These are phyloP conservation scores for Caenorhabditis tropicalis DNA, from an alignment of 1,140 invertebrate genomes.

Conservation along the genomic window DNA sequence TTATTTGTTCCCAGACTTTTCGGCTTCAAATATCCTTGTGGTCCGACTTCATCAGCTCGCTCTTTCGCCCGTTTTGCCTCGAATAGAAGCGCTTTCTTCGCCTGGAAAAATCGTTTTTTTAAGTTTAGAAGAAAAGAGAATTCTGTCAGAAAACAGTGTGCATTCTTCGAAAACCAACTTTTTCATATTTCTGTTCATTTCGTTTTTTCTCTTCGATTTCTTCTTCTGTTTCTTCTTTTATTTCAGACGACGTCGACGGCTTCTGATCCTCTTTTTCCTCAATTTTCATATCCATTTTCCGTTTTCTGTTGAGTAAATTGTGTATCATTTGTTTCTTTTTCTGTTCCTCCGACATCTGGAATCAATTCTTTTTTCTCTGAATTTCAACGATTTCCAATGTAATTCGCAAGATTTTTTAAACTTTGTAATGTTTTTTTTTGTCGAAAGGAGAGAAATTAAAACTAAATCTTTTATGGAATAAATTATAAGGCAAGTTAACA, in stretches of 20 bases:
- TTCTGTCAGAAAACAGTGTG: too few relatives aligned
- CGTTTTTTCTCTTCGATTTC: background rate
- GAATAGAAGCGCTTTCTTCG: constrained; percentile 50
- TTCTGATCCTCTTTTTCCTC: background rate
- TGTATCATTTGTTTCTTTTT: constrained; percentile 35
- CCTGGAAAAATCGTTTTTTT: background rate
- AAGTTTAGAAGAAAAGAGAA: background rate
- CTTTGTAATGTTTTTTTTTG: background rate
- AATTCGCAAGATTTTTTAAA: background rate
- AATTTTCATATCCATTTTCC: constrained; percentile 27
- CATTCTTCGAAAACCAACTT: background rate
- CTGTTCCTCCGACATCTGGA: constrained; percentile 5
- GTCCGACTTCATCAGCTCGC: constrained; percentile 51
- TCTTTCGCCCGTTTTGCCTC: constrained; percentile 53
- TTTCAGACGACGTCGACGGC: constrained; percentile 27
- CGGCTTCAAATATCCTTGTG: constrained; percentile 53
- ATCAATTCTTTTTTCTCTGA: background rate
- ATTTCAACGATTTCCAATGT: background rate
- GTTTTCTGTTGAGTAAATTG: constrained; percentile 44
- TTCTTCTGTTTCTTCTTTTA: background rate
- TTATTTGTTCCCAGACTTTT: constrained; percentile 55
- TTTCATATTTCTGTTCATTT: background rate
- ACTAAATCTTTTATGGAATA: constrained; percentile 5
- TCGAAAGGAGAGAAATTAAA: background rate
- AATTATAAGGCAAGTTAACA: constrained; percentile 6